Percentiles rank a stretch among this genome's conserved stretches.
Conservation (phyloP, 2,888 invertebrate genomes). For the Drosophila multiciliata region DNA sequence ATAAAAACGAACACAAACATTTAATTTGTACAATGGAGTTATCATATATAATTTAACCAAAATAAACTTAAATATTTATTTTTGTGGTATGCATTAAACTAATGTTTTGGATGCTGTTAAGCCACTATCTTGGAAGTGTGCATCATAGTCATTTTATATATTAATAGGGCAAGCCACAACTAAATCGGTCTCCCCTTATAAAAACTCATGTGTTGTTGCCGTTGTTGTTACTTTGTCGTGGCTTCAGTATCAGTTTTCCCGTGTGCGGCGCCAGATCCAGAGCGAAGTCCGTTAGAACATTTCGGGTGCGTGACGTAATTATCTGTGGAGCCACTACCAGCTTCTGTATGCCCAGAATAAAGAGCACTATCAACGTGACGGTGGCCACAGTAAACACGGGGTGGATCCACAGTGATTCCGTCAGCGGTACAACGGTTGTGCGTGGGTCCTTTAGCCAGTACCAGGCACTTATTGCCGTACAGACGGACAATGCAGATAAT, state of each 20-base stretch:
- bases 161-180: constrained; percentile 34
- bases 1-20: constrained; percentile 29
- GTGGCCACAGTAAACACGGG: constrained; percentile 97
- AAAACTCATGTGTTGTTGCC: constrained; percentile 65
- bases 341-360: constrained; percentile 97
- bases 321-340: constrained; percentile 98
- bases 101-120: constrained; percentile 35
- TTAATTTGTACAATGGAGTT: constrained; percentile 40
- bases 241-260: constrained; percentile 97
- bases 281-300: constrained; percentile 97
- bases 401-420: constrained; percentile 96
- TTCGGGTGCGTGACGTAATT: constrained; percentile 95
- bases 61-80: constrained; percentile 31
- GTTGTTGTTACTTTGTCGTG: constrained; percentile 88
- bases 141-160: constrained; percentile 28
- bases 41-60: constrained; percentile 50
- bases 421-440: constrained; percentile 95
- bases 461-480: constrained; percentile 97
- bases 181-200: constrained; percentile 29
- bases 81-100: constrained; percentile 37
- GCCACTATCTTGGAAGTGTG: constrained; percentile 41
- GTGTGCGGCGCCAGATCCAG: constrained; percentile 89
- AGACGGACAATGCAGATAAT: constrained; percentile 93
- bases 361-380: constrained; percentile 91
- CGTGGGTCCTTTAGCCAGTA: constrained; percentile 98